Conservation (phyloP, 2,888 invertebrate genomes). For the Nineta flava region DNA sequence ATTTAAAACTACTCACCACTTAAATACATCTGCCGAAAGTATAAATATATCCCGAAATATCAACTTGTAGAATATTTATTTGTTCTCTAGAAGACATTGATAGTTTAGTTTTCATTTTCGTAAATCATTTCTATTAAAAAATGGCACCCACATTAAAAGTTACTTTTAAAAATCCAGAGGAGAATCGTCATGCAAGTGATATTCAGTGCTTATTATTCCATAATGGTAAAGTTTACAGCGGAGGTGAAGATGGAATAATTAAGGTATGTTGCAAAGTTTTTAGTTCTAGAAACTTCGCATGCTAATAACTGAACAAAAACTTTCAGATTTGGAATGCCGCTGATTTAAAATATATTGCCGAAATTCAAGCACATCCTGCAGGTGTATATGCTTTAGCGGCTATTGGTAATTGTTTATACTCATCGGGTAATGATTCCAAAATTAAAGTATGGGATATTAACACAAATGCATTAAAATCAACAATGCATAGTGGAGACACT, state of each 20-base stretch:
- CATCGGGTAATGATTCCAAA: constrained; percentile 46
- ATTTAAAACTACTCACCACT: no score
- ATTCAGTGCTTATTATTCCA: constrained; percentile 26
- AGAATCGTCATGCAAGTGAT: constrained; percentile 29
- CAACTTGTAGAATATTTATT: no score
- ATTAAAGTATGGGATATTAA: constrained; percentile 39
- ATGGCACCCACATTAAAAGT: constrained; percentile 3
- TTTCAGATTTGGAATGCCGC: constrained; percentile 29
- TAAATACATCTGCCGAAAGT: no score
- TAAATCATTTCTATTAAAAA: no score
- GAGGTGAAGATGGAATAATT: constrained; percentile 33
- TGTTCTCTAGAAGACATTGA: no score
- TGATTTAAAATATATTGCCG: constrained; percentile 27
- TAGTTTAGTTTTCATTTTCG: no score
- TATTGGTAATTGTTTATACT: constrained; percentile 34
- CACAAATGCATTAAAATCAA: constrained; percentile 24
- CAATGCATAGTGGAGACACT: constrained; percentile 24
- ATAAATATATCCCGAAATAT: no score
- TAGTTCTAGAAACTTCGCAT: background rate
- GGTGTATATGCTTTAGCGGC: constrained; percentile 44
- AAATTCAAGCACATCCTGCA: constrained; percentile 39
- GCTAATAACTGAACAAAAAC: constrained; percentile 2
- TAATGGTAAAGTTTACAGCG: constrained; percentile 30
- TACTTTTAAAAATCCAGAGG: constrained; percentile 18
- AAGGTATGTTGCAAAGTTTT: constrained; percentile 23